These are phyloP conservation scores for Morus bassanus DNA, from an alignment of 2,797 vertebrate genomes.

Conservation along the genomic window DNA sequence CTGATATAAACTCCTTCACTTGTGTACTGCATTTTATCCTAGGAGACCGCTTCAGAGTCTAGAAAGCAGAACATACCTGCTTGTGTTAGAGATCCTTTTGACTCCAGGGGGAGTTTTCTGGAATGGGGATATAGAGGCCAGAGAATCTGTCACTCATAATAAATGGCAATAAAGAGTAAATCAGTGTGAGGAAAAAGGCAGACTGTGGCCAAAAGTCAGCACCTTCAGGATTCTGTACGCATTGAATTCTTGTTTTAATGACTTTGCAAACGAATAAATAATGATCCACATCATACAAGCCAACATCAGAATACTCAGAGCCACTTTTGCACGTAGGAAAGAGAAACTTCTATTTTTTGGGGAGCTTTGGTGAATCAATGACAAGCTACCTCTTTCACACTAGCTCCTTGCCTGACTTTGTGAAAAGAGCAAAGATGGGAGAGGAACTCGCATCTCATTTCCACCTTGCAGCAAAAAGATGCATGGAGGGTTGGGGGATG, in stretches of 20 bases:
- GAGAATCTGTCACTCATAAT: neutral
- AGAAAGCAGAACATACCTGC: neutral
- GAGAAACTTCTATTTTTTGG: neutral
- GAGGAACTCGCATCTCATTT: neutral
- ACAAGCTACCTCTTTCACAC: neutral
- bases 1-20: neutral
- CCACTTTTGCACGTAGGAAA: neutral
- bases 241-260: neutral
- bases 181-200: neutral
- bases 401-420: neutral
- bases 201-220: neutral
- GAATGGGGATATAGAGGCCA: neutral
- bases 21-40: neutral
- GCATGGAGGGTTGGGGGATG: neutral
- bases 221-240: neutral
- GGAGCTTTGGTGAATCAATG: neutral
- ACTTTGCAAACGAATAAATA: neutral
- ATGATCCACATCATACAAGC: neutral
- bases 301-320: neutral
- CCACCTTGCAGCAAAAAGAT: neutral
- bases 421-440: neutral
- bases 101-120: neutral
- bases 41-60: neutral
- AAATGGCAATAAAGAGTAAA: neutral
- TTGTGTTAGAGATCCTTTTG: neutral